Conservation (phyloP, 2,797 vertebrate species). For the Syndactyla subalaris region DNA sequence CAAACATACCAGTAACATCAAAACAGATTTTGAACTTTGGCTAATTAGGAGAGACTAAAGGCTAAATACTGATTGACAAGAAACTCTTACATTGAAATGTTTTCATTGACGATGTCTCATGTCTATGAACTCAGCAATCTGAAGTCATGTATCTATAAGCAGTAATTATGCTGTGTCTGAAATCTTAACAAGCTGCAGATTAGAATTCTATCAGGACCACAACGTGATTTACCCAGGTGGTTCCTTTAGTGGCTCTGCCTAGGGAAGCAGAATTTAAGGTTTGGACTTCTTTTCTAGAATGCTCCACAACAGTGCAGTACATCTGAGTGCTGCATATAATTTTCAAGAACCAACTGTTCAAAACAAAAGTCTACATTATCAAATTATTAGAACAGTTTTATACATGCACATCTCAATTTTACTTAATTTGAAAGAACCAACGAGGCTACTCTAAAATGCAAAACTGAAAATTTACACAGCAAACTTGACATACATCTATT, state of each 20-base stretch:
- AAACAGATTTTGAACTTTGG: not conserved
- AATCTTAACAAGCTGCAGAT: not conserved
- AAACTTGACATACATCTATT: not conserved
- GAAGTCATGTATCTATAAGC: not conserved
- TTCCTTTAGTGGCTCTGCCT: not conserved
- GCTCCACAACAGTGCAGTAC: not conserved
- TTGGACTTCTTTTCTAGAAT: not conserved
- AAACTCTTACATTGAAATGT: not conserved
- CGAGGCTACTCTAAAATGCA: not conserved
- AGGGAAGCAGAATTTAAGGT: not conserved
- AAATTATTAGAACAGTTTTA: not conserved
- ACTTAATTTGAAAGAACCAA: not conserved
- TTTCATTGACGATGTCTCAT: not conserved
- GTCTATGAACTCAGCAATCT: not conserved
- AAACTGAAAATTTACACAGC: not conserved
- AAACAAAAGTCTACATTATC: not conserved
- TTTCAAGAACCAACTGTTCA: not conserved
- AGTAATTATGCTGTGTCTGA: not conserved
- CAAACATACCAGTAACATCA: not conserved
- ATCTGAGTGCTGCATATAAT: not conserved
- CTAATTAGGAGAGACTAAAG: not conserved
- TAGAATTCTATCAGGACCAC: not conserved
- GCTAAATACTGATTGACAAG: not conserved
- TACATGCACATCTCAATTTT: not conserved
- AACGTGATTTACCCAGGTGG: not conserved